Evolutionary conservation across 2,888 invertebrate genomes (phyloP).

Genomic region (Agrotis puta): DNA sequence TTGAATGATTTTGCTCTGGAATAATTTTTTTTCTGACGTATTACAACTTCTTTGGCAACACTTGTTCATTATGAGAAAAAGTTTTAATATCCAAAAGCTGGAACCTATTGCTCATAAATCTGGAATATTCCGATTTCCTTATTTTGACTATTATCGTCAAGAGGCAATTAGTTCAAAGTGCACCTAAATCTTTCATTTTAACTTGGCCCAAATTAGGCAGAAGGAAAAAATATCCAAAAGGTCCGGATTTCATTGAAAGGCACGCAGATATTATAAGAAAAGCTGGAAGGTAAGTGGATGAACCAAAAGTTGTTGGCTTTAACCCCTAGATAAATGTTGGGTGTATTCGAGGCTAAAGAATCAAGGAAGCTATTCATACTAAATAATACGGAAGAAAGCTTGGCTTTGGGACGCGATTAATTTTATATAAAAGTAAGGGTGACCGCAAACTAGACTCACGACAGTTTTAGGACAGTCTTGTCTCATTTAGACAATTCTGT

Average conservation of each 20-base stretch:
- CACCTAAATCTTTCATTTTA: constrained; percentile 42
- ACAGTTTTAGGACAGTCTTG: too few species aligned
- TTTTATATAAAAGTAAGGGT: constrained; percentile 43
- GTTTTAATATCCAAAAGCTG: constrained; percentile 24
- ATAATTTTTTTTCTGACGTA: not conserved
- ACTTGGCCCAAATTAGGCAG: constrained; percentile 43
- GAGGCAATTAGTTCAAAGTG: constrained; percentile 47
- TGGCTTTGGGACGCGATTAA: constrained; percentile 45
- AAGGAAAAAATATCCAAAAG: constrained; percentile 42
- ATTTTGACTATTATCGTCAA: constrained; percentile 44
- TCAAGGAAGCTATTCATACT: constrained; percentile 47
- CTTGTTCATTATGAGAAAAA: constrained; percentile 48
- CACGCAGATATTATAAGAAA: constrained; percentile 42
- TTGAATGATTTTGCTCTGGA: not conserved
- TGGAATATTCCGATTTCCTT: constrained; percentile 36
- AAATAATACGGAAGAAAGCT: constrained; percentile 37
- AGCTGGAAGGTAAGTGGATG: constrained; percentile 47
- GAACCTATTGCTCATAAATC: constrained; percentile 36
- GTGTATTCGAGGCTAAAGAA: constrained; percentile 39
- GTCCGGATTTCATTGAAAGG: constrained; percentile 46
- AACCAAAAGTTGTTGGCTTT: constrained; percentile 44
- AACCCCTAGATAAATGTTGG: constrained; percentile 52
- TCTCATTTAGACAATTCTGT: too few species aligned
- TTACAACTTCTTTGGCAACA: constrained; percentile 18
- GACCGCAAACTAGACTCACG: too few species aligned